Conservation (phyloP, 2,113 vertebrate genomes). For the Gadus macrocephalus region DNA sequence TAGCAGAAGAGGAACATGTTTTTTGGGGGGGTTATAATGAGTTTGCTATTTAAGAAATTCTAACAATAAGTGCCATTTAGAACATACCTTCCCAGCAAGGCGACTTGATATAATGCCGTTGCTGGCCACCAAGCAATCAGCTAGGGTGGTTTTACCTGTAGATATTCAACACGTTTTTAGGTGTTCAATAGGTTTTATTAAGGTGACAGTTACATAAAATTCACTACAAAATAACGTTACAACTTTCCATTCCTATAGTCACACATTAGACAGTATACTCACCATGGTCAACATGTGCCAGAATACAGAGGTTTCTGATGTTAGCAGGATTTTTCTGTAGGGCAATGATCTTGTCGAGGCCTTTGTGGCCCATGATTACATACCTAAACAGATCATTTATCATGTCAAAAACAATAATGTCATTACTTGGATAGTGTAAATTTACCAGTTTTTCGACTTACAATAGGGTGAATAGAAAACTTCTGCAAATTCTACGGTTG, state of each 20-base stretch:
- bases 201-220: background rate
- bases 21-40: background rate
- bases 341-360: constrained; percentile 74
- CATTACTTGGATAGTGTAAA: too few relatives aligned
- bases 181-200: background rate
- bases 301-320: constrained; percentile 90
- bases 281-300: constrained; percentile 98
- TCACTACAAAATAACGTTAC: background rate
- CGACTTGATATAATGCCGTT: constrained; percentile 96
- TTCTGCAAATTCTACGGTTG: too few relatives aligned
- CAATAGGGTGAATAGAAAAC: too few relatives aligned
- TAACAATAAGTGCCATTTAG: background rate
- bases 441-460: too few relatives aligned
- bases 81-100: constrained; percentile 88
- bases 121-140: constrained; percentile 92
- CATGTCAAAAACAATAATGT: too few relatives aligned
- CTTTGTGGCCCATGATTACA: constrained; percentile 74
- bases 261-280: constrained; percentile 40
- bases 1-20: background rate
- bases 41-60: background rate
- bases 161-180: constrained; percentile 18
- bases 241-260: background rate
- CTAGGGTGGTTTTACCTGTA: constrained; percentile 93
- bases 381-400: background rate
- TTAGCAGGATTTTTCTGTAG: constrained; percentile 82